phyloP scores from a whole-genome alignment of 2,113 vertebrate genomes.

The Castor canadensis region DNA sequence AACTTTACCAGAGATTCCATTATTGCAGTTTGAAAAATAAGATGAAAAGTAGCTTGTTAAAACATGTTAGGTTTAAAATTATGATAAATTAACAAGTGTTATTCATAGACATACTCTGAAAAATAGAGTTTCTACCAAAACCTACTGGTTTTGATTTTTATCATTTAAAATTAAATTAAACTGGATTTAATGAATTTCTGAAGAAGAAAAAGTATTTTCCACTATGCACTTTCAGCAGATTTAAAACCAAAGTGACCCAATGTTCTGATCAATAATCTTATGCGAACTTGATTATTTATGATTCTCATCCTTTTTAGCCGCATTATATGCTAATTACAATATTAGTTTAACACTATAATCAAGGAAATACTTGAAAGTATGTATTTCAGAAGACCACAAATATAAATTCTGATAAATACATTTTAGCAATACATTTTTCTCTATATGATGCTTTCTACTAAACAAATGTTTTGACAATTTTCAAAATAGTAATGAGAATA shows the following conservation, averaged over 20 bases:
- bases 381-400: background rate
- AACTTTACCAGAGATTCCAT: conserved; percentile 77
- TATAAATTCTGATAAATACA: background rate
- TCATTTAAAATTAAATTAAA: conserved; percentile 20
- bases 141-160: conserved; percentile 26
- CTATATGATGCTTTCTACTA: background rate
- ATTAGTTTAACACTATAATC: background rate
- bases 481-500: background rate
- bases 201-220: background rate
- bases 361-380: background rate
- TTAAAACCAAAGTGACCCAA: background rate
- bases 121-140: conserved; percentile 48
- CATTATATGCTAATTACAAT: background rate
- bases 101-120: background rate
- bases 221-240: background rate
- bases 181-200: background rate
- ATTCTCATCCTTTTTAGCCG: background rate
- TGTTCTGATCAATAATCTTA: background rate
- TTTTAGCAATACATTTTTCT: background rate
- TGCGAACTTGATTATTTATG: background rate
- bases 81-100: conserved; percentile 50
- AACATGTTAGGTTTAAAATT: conserved; percentile 69
- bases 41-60: conserved; percentile 74
- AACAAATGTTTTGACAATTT: conserved; percentile 14
- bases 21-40: conserved; percentile 79